Base-by-base conservation (phyloP, 2,888 invertebrate species). In the Tholera decimalis region DNA sequence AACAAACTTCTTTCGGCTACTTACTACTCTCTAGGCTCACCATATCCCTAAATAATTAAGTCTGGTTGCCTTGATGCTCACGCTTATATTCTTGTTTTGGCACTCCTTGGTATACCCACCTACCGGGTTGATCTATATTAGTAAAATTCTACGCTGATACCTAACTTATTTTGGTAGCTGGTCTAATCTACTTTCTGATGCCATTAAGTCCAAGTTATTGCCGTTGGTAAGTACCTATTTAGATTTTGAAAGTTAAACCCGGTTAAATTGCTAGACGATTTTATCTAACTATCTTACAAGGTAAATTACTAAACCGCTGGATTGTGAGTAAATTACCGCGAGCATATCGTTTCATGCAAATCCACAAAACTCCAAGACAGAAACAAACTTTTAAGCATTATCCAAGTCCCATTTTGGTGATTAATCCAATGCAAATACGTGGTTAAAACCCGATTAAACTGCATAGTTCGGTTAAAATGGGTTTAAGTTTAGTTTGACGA, bases 311-410 rank as follows among this genome's bases (percentile, higher is more conserved):
- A 46, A 72, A 55, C 57, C 41, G 1, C 37, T 55, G 44, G 22
- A 54, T 35, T 50, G 62, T 54, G 18, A 57, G 51, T 43, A 43
- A 75, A 73, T 58, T 76, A 71, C 54, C 47, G 30, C 49, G 6
- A 37, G 54, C 43, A 44, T 53, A 50, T 64, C 67, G 58, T 63
- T 66, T 33, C 50, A 63, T 46, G 43, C 50, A 59, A 69, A 66
- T 75, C 55, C 67, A 63, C 76, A 50, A 60, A 64, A 68, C 61
- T 64, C 33, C 44, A n/a, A 58, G 37, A 58, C 49, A 62, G 30
- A 47, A 73, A 67, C 67, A 56, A 79, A 81, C 63, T 79, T 78
- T 43, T 37, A 43, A 71, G 65, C 49, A 67, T 63, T 78, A 74
- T 50, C 59, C 56, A 64, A 64, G 66, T 64, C 59, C 57, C 69